phyloP scores from a whole-genome alignment of 2,113 vertebrate species.

The Chionis minor region DNA sequence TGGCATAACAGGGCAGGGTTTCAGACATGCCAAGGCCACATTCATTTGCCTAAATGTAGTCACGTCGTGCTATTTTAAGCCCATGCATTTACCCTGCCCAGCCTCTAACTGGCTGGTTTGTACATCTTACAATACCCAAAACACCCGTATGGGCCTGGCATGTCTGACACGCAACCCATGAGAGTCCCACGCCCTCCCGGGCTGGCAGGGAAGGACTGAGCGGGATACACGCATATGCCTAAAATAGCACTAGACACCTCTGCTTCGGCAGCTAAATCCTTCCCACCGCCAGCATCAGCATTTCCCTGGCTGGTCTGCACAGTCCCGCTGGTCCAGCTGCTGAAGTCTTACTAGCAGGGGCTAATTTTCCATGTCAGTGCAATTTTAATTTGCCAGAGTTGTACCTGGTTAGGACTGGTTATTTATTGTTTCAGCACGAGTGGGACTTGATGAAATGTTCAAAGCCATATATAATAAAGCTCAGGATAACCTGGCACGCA shows the following conservation, averaged over 20 bases:
- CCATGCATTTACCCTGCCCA: background rate
- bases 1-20: background rate
- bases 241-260: conserved; percentile 18
- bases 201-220: background rate
- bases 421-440: conserved; percentile 26
- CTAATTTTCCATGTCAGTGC: conserved; percentile 3
- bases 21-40: background rate
- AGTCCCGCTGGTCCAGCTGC: background rate
- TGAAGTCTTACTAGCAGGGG: background rate
- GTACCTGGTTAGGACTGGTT: background rate
- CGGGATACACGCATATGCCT: background rate
- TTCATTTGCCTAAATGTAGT: background rate
- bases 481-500: background rate
- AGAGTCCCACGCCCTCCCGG: background rate
- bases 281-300: background rate
- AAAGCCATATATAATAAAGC: background rate
- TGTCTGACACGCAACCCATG: background rate
- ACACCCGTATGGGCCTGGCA: background rate
- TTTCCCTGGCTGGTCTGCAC: background rate
- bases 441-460: background rate
- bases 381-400: conserved; percentile 25
- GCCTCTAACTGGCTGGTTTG: background rate
- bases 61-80: background rate
- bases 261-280: background rate
- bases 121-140: background rate